Evolutionary conservation across 2,797 vertebrate genomes (phyloP).

Genomic region (Gouania willdenowi): DNA sequence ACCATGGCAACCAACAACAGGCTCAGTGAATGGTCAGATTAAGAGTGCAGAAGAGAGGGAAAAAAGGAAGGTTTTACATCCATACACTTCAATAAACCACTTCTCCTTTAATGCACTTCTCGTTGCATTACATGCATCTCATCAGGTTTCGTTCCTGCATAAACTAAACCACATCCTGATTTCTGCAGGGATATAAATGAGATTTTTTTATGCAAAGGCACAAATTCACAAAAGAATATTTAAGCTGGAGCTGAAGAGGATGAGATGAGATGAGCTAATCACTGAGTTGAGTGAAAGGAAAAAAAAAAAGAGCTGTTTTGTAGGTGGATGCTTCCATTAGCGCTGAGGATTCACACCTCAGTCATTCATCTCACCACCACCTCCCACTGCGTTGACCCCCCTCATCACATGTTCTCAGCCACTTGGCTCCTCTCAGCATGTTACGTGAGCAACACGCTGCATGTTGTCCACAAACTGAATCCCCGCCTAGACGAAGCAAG

Average conservation of each 20-base stretch:
- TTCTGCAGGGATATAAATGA: neutral
- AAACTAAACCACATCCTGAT: neutral
- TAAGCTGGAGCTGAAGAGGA: neutral
- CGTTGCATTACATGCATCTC: neutral
- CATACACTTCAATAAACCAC: neutral
- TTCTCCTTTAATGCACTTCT: neutral
- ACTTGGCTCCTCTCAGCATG: conserved; percentile 41
- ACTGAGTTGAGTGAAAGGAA: conserved; percentile 32
- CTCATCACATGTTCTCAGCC: conserved; percentile 62
- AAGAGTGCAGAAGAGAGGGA: conserved; percentile 56
- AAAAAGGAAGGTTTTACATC: conserved; percentile 46
- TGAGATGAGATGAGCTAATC: conserved; percentile 32
- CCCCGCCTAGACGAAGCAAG: conserved; percentile 34
- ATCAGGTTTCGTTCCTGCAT: neutral
- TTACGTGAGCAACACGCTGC: conserved; percentile 13
- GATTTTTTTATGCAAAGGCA: neutral
- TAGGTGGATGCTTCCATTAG: conserved; percentile 64
- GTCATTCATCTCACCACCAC: conserved; percentile 61
- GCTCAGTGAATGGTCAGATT: conserved; percentile 70
- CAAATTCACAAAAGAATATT: conserved; percentile 5
- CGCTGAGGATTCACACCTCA: conserved; percentile 63
- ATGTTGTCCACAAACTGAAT: conserved; percentile 47
- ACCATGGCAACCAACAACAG: conserved; percentile 79
- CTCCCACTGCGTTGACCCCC: conserved; percentile 65
- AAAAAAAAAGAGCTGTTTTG: conserved; percentile 24